phyloP scores from a whole-genome alignment of 2,888 invertebrate species.

The Aspidiotus rigidus region DNA sequence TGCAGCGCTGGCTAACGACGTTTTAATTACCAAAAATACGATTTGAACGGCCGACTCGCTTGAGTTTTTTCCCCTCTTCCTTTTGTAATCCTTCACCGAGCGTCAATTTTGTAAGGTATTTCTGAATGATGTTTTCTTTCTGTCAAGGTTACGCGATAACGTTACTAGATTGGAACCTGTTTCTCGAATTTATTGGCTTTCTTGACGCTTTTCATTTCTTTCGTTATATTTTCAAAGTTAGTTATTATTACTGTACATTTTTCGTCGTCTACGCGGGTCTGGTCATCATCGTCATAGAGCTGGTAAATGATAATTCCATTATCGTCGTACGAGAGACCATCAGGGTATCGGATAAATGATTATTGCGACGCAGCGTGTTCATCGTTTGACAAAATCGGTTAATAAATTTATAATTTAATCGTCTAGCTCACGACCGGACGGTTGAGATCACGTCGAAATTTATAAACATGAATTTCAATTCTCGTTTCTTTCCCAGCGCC shows the following conservation, averaged over 20 bases:
- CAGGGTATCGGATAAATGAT: too few relatives aligned
- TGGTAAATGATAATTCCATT: conserved; percentile 13
- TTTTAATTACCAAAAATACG: conserved; percentile 29
- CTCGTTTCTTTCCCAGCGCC: neutral
- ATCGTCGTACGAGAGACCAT: too few relatives aligned
- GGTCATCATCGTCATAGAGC: neutral
- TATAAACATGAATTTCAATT: neutral
- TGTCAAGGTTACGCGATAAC: neutral
- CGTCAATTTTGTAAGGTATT: neutral
- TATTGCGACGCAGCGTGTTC: too few relatives aligned
- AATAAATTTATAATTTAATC: conserved; percentile 13
- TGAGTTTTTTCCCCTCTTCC: neutral
- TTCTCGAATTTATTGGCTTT: neutral
- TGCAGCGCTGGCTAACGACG: conserved; percentile 28
- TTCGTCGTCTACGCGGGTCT: neutral
- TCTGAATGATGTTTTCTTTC: neutral
- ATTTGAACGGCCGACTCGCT: neutral
- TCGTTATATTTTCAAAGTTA: neutral
- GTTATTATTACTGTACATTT: neutral
- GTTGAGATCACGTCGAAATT: neutral
- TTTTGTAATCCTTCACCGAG: conserved; percentile 1
- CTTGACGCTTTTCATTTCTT: neutral
- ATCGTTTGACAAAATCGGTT: conserved; percentile 9
- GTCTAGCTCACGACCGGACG: neutral
- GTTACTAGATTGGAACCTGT: too few relatives aligned